A percentile compares a stretch with the other conserved stretches of the same genome.
Conservation (phyloP, 1,140 invertebrate species). For the Heterodera carotae region DNA sequence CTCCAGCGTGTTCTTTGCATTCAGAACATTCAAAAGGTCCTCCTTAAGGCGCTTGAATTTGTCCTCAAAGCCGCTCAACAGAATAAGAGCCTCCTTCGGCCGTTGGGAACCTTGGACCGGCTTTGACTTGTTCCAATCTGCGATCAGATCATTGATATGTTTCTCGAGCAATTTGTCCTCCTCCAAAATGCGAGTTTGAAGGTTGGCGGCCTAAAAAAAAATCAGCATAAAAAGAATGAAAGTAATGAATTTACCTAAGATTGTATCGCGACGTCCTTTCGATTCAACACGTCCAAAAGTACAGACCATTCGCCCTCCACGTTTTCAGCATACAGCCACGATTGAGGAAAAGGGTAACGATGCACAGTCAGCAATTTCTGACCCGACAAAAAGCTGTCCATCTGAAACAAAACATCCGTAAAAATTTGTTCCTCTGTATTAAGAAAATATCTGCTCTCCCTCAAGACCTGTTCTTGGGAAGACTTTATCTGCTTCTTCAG, state of each 20-base stretch:
- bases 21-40: constrained; percentile 93
- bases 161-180: constrained; percentile 96
- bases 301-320: constrained; percentile 99
- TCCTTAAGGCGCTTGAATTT: constrained; percentile 92
- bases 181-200: constrained; percentile 91
- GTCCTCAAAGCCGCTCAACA: constrained; percentile 87
- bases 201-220: constrained; percentile 75
- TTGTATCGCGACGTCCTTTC: constrained; percentile 96
- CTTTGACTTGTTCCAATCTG: constrained; percentile 94
- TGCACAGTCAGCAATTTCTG: constrained; percentile 94
- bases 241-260: constrained; percentile 81
- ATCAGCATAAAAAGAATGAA: constrained; percentile 2
- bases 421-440: too few species aligned
- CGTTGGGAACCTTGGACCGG: constrained; percentile 83
- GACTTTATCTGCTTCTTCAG: constrained; percentile 87
- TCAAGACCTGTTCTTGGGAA: constrained; percentile 74
- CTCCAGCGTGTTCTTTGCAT: constrained; percentile 96
- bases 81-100: constrained; percentile 88
- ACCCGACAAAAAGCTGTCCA: constrained; percentile 77
- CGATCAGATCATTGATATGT: constrained; percentile 85
- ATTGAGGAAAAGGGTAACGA: constrained; percentile 91
- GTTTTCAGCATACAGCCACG: constrained; percentile 97
- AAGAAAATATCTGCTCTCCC: too few species aligned
- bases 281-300: constrained; percentile 96
- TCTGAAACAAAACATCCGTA: constrained; percentile 61